These are phyloP conservation scores for Phymastichus coffea DNA, from an alignment of 1,140 invertebrate species.

Conservation along the genomic window DNA sequence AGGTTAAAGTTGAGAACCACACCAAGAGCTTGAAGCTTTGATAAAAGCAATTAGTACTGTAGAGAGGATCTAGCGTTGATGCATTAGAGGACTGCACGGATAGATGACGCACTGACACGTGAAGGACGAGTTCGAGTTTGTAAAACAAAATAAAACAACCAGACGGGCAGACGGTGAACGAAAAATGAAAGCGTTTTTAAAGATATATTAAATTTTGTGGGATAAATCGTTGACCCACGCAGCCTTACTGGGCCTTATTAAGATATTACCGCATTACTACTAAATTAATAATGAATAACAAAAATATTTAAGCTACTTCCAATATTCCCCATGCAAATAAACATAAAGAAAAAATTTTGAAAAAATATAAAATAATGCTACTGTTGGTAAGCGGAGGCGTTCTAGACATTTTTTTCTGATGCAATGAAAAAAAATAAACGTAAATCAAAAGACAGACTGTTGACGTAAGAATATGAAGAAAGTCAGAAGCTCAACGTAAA, in stretches of 20 bases:
- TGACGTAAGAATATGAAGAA: not conserved
- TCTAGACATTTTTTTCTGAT: conserved; percentile 16
- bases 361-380: conserved; percentile 29
- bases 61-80: conserved; percentile 12
- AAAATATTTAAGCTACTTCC: conserved; percentile 48
- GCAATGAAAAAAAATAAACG: conserved; percentile 19
- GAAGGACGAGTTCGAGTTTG: not conserved
- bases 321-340: conserved; percentile 44
- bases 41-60: conserved; percentile 14
- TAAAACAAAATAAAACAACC: not conserved
- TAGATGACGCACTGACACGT: not conserved
- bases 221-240: conserved; percentile 51
- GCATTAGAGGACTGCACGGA: conserved; percentile 10
- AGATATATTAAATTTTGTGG: conserved; percentile 53
- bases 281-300: conserved; percentile 48
- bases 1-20: not conserved
- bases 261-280: conserved; percentile 55
- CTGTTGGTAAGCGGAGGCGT: conserved; percentile 23
- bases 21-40: conserved; percentile 19
- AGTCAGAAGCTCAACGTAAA: not conserved
- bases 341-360: conserved; percentile 31
- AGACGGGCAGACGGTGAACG: not conserved
- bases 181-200: conserved; percentile 41
- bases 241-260: conserved; percentile 59
- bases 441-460: not conserved